phyloP scores from a whole-genome alignment of 23 tunicate species.

The Ascidia mentula region DNA sequence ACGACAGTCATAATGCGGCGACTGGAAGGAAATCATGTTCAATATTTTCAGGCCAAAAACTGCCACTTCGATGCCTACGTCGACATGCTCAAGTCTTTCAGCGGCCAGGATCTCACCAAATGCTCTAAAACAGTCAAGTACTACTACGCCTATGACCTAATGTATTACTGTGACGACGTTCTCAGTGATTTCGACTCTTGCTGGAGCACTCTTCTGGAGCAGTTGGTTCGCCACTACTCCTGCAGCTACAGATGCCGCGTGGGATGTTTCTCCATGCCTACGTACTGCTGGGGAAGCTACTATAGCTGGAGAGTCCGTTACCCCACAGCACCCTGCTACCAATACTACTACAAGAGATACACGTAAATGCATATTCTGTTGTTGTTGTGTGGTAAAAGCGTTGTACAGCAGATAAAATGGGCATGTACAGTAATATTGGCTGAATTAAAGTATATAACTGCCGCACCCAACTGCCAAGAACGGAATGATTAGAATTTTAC shows the following conservation, averaged over 20 bases:
- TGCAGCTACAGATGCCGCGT: slow-evolving; percentile 4
- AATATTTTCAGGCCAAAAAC: slow-evolving; percentile 4
- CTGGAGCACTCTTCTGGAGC: background rate
- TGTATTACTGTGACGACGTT: background rate
- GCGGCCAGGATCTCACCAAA: background rate
- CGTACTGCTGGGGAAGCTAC: slow-evolving; percentile 18
- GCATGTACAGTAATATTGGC: too few species aligned
- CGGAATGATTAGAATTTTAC: background rate
- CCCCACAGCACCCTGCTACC: slow-evolving; percentile 8
- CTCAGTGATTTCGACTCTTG: background rate
- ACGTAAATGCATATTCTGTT: too few species aligned
- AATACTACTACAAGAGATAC: slow-evolving; percentile 20
- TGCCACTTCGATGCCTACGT: slow-evolving; percentile 11
- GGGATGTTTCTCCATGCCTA: background rate
- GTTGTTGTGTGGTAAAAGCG: too few species aligned
- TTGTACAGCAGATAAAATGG: too few species aligned
- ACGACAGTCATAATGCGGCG: too few species aligned
- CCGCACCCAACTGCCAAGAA: background rate
- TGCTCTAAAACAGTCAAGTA: background rate
- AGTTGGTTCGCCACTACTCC: slow-evolving; percentile 19
- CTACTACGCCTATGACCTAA: background rate
- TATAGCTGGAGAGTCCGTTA: slow-evolving; percentile 8
- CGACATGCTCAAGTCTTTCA: background rate
- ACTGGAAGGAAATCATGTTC: too few species aligned
- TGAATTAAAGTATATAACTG: background rate